Evolutionary conservation across 2,113 vertebrate genomes (phyloP).

Genomic region (Prietella phreatophila): DNA sequence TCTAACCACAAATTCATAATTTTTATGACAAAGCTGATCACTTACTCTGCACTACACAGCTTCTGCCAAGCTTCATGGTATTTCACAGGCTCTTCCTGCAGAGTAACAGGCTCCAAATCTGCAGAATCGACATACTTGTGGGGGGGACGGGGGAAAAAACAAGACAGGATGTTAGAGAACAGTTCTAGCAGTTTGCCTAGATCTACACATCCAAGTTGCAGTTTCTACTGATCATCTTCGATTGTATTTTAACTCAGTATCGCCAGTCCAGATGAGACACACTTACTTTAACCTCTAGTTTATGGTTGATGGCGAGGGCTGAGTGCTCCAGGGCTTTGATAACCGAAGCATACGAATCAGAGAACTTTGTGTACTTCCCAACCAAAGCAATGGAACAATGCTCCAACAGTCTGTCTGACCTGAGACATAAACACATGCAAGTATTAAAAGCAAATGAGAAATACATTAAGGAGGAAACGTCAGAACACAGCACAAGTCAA

Average conservation of each 20-base stretch:
- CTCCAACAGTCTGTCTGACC: constrained; percentile 90
- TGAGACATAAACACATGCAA: constrained; percentile 51
- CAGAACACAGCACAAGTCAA: neutral
- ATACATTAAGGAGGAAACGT: neutral
- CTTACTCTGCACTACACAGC: constrained; percentile 93
- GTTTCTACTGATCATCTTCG: neutral
- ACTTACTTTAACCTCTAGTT: constrained; percentile 89
- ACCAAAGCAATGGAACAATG: constrained; percentile 91
- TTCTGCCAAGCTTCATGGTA: constrained; percentile 98
- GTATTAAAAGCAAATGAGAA: neutral
- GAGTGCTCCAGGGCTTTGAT: constrained; percentile 97
- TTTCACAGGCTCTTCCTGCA: constrained; percentile 89
- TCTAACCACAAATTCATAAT: neutral
- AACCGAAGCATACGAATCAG: constrained; percentile 94
- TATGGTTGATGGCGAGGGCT: constrained; percentile 93
- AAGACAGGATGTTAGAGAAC: neutral
- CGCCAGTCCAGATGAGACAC: neutral
- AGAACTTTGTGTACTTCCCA: constrained; percentile 96
- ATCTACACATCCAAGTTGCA: neutral
- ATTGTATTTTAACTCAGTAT: neutral
- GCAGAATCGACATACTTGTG: constrained; percentile 90
- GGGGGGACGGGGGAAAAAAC: neutral
- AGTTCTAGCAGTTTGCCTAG: neutral
- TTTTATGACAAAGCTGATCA: neutral
- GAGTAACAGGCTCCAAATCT: constrained; percentile 80